A percentile compares a stretch with the other conserved stretches of the same genome.
phyloP scores from a whole-genome alignment of 2,888 invertebrate genomes.

The Cantharis flavilabris region DNA sequence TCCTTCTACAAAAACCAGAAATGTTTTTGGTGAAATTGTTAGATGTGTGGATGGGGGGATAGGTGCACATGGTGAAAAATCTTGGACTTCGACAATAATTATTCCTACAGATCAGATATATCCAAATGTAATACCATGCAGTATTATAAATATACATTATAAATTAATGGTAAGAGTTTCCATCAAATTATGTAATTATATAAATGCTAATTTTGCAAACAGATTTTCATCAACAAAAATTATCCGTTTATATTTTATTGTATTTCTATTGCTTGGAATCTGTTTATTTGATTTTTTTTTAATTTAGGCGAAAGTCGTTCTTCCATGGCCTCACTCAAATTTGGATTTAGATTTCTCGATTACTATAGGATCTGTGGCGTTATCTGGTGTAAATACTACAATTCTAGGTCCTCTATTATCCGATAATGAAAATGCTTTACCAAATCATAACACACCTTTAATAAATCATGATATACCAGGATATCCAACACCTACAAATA shows the following conservation, averaged over 20 bases:
- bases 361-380: conserved; percentile 1
- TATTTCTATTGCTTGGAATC: too few relatives aligned
- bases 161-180: background rate
- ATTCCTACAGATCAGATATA: conserved; percentile 37
- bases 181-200: background rate
- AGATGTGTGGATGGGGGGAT: conserved; percentile 40
- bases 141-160: background rate
- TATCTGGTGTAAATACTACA: background rate
- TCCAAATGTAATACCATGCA: conserved; percentile 36
- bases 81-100: conserved; percentile 39
- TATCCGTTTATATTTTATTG: too few relatives aligned
- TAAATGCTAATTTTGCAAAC: too few relatives aligned
- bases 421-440: background rate
- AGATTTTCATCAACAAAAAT: too few relatives aligned
- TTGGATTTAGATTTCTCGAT: background rate
- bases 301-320: background rate
- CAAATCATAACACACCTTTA: too few relatives aligned
- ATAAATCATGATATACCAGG: too few relatives aligned
- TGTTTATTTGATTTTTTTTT: background rate
- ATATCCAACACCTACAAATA: too few relatives aligned
- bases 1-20: background rate
- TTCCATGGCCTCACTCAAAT: background rate
- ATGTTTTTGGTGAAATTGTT: conserved; percentile 8
- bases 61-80: conserved; percentile 47
- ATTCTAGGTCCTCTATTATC: background rate